These are phyloP conservation scores for Styela plicata DNA, from an alignment of 23 tunicate species.

Conservation along the genomic window DNA sequence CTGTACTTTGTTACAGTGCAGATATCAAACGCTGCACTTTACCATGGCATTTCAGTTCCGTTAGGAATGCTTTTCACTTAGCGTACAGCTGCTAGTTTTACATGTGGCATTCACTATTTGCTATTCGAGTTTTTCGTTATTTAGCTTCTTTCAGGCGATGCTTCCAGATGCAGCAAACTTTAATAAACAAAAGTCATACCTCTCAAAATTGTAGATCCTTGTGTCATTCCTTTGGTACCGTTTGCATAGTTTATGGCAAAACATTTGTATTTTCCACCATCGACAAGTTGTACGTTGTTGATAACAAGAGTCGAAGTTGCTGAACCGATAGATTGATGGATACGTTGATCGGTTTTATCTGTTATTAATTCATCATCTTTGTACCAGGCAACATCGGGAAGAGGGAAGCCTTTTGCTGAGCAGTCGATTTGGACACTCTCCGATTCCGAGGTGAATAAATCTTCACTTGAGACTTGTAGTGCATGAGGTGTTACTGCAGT, in stretches of 20 bases:
- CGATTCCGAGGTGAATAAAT: background rate
- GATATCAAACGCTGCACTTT: too few species aligned
- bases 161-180: too few species aligned
- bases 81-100: too few species aligned
- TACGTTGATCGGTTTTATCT: background rate
- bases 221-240: background rate
- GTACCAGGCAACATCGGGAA: constrained; percentile 10
- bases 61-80: too few species aligned
- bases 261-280: background rate
- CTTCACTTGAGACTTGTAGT: background rate
- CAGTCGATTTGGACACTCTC: background rate
- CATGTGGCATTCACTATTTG: too few species aligned
- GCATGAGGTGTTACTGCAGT: constrained; percentile 3
- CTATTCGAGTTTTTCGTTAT: too few species aligned
- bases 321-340: background rate
- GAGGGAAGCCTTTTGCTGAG: background rate
- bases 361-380: background rate
- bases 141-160: too few species aligned
- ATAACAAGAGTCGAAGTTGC: constrained; percentile 1
- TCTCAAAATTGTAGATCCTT: background rate
- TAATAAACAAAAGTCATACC: too few species aligned
- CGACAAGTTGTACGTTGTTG: background rate
- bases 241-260: background rate
- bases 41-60: too few species aligned
- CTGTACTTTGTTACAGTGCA: too few species aligned